Evolutionary conservation across 2,797 vertebrate species (phyloP).

Genomic region (Tauraco hartlaubi): DNA sequence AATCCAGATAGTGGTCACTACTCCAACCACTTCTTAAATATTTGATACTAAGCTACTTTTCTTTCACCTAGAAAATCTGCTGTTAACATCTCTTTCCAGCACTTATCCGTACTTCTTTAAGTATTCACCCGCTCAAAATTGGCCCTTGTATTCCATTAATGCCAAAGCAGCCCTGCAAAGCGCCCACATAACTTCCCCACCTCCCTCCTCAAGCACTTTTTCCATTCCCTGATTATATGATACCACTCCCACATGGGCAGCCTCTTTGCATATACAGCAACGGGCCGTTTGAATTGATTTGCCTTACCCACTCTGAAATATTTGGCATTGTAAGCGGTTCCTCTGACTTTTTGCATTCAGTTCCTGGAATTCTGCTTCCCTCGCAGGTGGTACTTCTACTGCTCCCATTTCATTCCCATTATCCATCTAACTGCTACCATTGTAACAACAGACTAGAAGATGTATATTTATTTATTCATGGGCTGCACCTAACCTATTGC

Average conservation of each 20-base stretch:
- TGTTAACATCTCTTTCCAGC: slow-evolving; percentile 7
- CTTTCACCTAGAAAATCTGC: slow-evolving; percentile 40
- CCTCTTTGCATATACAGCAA: not conserved
- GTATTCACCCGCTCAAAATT: not conserved
- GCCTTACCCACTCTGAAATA: not conserved
- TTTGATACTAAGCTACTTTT: slow-evolving; percentile 32
- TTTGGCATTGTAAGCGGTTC: fast-evolving
- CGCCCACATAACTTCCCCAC: not conserved
- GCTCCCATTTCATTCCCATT: not conserved
- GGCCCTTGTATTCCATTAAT: not conserved
- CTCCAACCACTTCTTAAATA: slow-evolving; percentile 29
- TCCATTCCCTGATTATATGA: not conserved
- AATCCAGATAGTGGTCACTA: not conserved
- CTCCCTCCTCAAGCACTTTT: not conserved
- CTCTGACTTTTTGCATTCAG: not conserved
- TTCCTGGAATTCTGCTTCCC: not conserved
- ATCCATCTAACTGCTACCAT: not conserved
- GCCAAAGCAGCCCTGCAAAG: not conserved
- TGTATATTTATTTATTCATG: not conserved
- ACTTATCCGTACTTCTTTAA: not conserved
- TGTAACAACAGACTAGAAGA: not conserved
- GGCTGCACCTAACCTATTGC: not conserved
- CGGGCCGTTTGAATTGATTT: not conserved
- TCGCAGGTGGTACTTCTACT: not conserved
- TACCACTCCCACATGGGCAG: not conserved